Evolutionary conservation across 2,113 vertebrate genomes (phyloP).

Genomic region (Numenius arquata): DNA sequence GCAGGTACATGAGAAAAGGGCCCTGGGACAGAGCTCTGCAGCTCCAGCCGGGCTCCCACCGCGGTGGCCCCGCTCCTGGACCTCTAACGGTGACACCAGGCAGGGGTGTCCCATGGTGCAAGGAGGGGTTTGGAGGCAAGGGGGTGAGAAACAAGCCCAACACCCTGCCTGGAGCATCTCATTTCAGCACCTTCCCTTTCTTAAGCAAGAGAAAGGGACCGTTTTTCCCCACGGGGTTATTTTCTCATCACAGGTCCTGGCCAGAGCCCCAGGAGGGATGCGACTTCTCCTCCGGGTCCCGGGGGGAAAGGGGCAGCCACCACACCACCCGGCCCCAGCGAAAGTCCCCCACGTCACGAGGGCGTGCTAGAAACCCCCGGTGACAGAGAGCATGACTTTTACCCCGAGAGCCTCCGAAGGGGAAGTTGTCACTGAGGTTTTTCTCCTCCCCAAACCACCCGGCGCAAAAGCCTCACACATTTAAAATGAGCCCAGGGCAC

Average conservation of each 20-base stretch:
- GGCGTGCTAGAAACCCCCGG: background rate
- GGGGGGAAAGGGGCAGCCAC: background rate
- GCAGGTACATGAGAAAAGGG: accelerated
- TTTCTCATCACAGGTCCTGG: background rate
- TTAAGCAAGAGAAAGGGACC: too few relatives aligned
- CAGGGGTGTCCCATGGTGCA: accelerated
- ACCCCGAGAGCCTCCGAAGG: accelerated
- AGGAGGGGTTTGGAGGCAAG: background rate
- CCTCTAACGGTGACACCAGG: background rate
- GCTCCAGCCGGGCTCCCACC: background rate
- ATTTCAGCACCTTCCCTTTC: background rate
- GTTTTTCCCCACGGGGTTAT: accelerated
- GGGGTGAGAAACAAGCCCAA: background rate
- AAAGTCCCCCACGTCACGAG: background rate
- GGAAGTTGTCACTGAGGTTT: background rate
- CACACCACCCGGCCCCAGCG: accelerated
- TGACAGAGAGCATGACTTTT: background rate
- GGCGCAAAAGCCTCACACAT: accelerated
- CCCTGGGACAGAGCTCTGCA: background rate
- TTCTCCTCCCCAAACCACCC: background rate
- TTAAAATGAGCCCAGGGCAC: accelerated
- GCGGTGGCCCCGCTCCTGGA: accelerated
- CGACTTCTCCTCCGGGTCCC: background rate
- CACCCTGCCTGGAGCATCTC: accelerated
- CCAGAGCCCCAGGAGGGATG: background rate